Conservation (phyloP, 1,140 invertebrate species). For the Ostrea edulis region DNA sequence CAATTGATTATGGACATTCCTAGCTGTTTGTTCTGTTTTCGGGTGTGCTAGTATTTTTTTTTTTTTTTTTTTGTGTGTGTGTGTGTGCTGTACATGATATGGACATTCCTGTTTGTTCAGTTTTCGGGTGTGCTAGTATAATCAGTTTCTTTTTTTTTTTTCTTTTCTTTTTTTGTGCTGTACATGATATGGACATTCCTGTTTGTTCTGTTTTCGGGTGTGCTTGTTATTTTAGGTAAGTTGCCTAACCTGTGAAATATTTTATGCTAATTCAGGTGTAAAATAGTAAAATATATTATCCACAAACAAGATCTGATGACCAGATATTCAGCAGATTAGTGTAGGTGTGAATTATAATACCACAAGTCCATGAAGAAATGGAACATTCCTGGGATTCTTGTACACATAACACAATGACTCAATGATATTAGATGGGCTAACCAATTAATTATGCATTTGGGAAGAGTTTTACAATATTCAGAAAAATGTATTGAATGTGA, state of each 20-base stretch:
- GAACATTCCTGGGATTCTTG: constrained; percentile 1
- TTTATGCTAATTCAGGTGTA: constrained; percentile 22
- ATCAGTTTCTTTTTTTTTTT: no score
- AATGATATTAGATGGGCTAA: neutral
- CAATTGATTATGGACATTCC: no score
- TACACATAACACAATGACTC: neutral
- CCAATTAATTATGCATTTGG: neutral
- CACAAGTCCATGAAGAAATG: neutral
- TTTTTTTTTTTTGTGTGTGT: no score
- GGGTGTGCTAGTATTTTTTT: no score
- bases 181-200: no score
- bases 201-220: neutral
- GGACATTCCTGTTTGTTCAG: no score
- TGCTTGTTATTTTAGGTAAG: constrained; percentile 9
- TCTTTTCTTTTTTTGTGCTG: no score
- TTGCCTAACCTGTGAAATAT: constrained; percentile 18
- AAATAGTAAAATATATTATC: neutral
- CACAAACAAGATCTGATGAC: neutral
- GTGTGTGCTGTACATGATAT: no score
- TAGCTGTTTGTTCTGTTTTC: no score
- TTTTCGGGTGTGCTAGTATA: no score
- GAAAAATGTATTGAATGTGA: neutral
- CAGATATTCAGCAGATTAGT: constrained; percentile 21
- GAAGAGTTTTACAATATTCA: neutral
- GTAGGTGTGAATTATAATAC: constrained; percentile 13